Percentiles rank a stretch among this genome's conserved stretches.
Evolutionary conservation across 2,888 invertebrate species (phyloP).

Genomic region (Rosalia funebris): DNA sequence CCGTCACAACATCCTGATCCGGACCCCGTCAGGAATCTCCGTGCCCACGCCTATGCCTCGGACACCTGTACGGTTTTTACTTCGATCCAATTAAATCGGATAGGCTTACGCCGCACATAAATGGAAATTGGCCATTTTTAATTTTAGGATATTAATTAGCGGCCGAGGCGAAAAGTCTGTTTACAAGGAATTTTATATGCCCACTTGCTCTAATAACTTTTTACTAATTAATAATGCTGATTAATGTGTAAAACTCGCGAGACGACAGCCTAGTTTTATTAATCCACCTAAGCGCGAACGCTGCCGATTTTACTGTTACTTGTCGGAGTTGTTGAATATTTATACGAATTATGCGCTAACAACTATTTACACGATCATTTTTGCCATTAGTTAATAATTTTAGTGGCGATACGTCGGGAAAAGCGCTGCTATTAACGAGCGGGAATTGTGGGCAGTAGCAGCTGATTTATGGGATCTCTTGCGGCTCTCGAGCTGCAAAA

Average conservation of each 20-base stretch:
- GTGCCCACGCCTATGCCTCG: constrained; percentile 22
- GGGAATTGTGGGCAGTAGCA: not conserved
- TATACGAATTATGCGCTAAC: constrained; percentile 2
- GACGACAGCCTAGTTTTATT: not conserved
- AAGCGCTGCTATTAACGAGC: constrained; percentile 1
- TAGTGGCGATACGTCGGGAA: not conserved
- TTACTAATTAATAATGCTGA: constrained; percentile 27
- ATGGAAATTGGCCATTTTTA: constrained; percentile 38
- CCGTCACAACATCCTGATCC: too few species aligned
- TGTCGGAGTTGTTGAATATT: constrained; percentile 16
- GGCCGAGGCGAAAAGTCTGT: constrained; percentile 18
- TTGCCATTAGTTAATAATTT: not conserved
- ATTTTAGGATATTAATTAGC: constrained; percentile 37
- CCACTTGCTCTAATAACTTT: constrained; percentile 19
- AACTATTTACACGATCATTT: not conserved
- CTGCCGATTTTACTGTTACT: constrained; percentile 8
- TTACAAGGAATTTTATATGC: constrained; percentile 5
- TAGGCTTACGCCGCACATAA: constrained; percentile 30
- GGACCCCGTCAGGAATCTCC: not conserved
- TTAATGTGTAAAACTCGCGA: constrained; percentile 11
- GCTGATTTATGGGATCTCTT: constrained; percentile 1
- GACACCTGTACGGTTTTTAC: constrained; percentile 40
- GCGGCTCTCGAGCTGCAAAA: not conserved
- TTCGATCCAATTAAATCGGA: constrained; percentile 38
- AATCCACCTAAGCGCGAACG: not conserved